These are phyloP conservation scores for Nyctibius bracteatus DNA, from an alignment of 2,113 vertebrate species.

Conservation along the genomic window DNA sequence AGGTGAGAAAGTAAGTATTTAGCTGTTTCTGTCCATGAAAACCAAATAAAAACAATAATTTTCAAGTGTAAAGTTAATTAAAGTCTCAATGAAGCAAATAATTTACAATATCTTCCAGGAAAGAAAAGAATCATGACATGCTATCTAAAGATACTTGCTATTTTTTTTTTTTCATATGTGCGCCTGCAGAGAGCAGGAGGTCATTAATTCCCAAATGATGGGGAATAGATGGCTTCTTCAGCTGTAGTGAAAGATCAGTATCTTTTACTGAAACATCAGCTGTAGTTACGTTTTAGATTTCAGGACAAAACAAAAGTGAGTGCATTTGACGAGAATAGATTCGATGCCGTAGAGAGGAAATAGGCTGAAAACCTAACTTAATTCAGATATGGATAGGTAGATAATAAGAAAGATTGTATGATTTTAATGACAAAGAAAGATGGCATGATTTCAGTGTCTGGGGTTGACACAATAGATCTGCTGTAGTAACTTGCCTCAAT, in stretches of 20 bases:
- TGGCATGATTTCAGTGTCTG: neutral
- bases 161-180: neutral
- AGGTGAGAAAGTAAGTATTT: neutral
- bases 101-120: neutral
- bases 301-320: neutral
- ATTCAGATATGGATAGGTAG: neutral
- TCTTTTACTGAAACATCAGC: neutral
- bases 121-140: neutral
- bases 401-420: neutral
- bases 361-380: neutral
- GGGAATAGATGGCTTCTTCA: neutral
- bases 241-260: neutral
- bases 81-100: neutral
- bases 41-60: neutral
- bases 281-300: neutral
- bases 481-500: neutral
- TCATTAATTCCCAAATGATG: neutral
- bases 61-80: neutral
- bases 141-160: neutral
- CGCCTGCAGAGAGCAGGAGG: accelerated
- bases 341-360: neutral
- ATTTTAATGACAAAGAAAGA: neutral
- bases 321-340: neutral
- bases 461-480: neutral
- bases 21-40: neutral